Evolutionary conservation across 2,113 vertebrate species (phyloP).

Genomic region (Hepsetus odoe): DNA sequence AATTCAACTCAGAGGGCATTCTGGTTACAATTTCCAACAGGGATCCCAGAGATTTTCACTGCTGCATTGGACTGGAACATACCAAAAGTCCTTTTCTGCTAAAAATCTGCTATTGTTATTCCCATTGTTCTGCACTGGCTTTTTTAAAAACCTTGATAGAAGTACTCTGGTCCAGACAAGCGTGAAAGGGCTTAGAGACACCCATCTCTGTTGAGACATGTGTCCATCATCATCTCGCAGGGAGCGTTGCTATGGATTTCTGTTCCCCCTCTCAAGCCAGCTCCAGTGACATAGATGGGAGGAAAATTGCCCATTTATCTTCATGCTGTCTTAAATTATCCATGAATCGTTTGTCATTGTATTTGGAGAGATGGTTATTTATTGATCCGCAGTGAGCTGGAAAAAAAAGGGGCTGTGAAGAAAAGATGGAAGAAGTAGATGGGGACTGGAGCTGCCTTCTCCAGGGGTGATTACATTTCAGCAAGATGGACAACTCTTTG

Average conservation of each 20-base stretch:
- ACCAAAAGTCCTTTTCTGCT: not conserved
- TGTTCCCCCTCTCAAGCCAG: slow-evolving; percentile 16
- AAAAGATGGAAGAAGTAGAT: slow-evolving; percentile 9
- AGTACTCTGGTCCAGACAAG: slow-evolving; percentile 13
- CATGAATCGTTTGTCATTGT: slow-evolving; percentile 59
- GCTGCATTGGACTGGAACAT: too few species aligned
- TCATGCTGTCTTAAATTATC: slow-evolving; percentile 62
- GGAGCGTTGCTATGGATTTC: slow-evolving; percentile 21
- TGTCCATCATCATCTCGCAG: slow-evolving; percentile 34
- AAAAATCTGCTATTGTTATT: slow-evolving; percentile 26
- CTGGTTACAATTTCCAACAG: too few species aligned
- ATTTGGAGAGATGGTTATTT: slow-evolving; percentile 53
- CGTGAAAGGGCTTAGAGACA: not conserved
- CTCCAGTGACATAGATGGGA: slow-evolving; percentile 1
- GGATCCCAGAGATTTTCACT: too few species aligned
- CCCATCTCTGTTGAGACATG: not conserved
- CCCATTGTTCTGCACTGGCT: not conserved
- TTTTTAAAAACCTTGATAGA: slow-evolving; percentile 1
- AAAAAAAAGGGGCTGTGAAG: slow-evolving; percentile 24
- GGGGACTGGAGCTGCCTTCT: slow-evolving; percentile 14
- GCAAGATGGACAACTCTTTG: not conserved
- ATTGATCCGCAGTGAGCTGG: slow-evolving; percentile 60
- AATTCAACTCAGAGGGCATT: too few species aligned
- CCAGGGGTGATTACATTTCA: slow-evolving; percentile 10
- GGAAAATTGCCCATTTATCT: slow-evolving; percentile 63